Evolutionary conservation across 2,797 vertebrate genomes (phyloP).

Genomic region (Sandelia bainsii): DNA sequence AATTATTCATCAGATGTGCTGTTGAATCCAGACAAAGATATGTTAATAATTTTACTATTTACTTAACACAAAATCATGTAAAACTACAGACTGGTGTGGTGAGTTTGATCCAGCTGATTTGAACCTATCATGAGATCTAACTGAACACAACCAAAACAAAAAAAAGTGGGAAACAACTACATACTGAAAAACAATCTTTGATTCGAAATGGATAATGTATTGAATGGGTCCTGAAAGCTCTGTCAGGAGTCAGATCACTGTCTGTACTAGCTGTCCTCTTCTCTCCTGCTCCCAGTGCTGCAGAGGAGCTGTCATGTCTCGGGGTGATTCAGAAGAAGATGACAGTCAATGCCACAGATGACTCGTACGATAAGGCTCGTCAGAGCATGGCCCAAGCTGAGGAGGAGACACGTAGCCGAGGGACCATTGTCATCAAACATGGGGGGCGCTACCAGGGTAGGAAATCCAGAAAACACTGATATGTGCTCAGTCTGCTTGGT

Average conservation of each 20-base stretch:
- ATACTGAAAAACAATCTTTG: not conserved
- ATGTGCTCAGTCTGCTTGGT: slow-evolving; percentile 13
- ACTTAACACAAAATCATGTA: not conserved
- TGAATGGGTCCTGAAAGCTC: slow-evolving; percentile 2
- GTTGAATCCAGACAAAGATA: not conserved
- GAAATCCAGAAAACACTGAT: slow-evolving; percentile 31
- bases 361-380: slow-evolving; percentile 93
- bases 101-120: not conserved
- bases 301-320: slow-evolving; percentile 72
- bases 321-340: slow-evolving; percentile 93
- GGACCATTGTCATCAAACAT: slow-evolving; percentile 93
- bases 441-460: slow-evolving; percentile 88
- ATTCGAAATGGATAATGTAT: not conserved
- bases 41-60: not conserved
- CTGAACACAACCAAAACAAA: not conserved
- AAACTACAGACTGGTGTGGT: not conserved
- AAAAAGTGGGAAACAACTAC: not conserved
- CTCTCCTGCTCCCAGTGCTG: slow-evolving; percentile 50
- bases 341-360: slow-evolving; percentile 93
- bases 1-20: not conserved
- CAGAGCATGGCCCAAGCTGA: slow-evolving; percentile 93
- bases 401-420: slow-evolving; percentile 92
- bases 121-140: not conserved
- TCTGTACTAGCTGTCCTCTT: slow-evolving; percentile 12
- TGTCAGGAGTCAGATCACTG: slow-evolving; percentile 13